Evolutionary conservation across 2,888 invertebrate genomes (phyloP).

Genomic region (Drosophila emarginata): DNA sequence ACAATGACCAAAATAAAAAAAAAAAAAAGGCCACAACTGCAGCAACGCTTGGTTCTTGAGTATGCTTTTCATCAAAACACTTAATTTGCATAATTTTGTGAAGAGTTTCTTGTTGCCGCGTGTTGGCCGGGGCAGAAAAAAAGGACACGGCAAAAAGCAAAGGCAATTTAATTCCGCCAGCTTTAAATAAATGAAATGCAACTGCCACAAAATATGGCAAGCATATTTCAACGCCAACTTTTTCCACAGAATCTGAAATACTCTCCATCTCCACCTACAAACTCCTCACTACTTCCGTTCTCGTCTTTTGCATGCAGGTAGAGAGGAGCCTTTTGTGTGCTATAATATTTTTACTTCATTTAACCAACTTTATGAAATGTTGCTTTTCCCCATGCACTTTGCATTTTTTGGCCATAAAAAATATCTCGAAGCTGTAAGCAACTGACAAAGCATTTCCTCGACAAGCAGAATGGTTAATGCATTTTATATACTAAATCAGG

Average conservation of each 20-base stretch:
- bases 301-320: conserved; percentile 7
- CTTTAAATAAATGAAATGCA: conserved; percentile 65
- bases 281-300: background rate
- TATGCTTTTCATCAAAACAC: conserved; percentile 73
- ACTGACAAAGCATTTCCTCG: conserved; percentile 50
- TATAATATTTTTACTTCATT: conserved; percentile 71
- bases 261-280: background rate
- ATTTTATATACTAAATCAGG: conserved; percentile 57
- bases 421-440: conserved; percentile 14
- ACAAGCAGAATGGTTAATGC: conserved; percentile 31
- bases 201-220: conserved; percentile 47
- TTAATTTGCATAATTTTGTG: conserved; percentile 76
- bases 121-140: background rate
- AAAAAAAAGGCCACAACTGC: conserved; percentile 46
- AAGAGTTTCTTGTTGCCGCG: conserved; percentile 36
- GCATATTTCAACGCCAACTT: conserved; percentile 21
- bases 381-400: conserved; percentile 52
- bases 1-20: conserved; percentile 25
- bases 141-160: conserved; percentile 20
- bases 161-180: conserved; percentile 62
- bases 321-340: conserved; percentile 45
- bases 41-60: conserved; percentile 32
- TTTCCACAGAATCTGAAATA: background rate
- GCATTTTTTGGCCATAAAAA: conserved; percentile 48
- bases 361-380: conserved; percentile 60